Conservation (phyloP, 2,113 vertebrate species). For the Phalacrocorax brasilianus region DNA sequence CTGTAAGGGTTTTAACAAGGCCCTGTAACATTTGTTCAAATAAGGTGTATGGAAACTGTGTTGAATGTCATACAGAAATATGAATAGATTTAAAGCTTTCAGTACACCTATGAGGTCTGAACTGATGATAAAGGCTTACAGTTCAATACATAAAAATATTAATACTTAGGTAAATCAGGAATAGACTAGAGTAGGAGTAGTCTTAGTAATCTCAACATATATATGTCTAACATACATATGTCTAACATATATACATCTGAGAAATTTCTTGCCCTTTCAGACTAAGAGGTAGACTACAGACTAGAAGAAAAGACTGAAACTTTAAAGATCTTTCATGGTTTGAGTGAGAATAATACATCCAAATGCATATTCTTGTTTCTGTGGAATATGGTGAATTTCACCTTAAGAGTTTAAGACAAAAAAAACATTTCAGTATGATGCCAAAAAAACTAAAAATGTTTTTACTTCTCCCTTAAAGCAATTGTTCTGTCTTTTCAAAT, state of each 20-base stretch:
- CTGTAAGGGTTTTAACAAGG: background rate
- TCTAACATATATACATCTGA: background rate
- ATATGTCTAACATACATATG: background rate
- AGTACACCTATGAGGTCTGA: background rate
- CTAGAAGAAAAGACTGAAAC: background rate
- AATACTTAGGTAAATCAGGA: background rate
- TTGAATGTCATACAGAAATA: background rate
- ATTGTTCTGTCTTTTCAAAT: background rate
- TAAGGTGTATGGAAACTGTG: background rate
- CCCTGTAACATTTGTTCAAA: background rate
- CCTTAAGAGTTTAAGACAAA: background rate
- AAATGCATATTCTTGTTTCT: background rate
- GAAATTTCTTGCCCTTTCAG: background rate
- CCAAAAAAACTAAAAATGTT: background rate
- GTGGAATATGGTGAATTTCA: background rate
- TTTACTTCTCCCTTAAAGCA: background rate
- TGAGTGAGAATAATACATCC: background rate
- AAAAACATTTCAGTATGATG: background rate
- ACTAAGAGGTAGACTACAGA: background rate
- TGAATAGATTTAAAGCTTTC: background rate
- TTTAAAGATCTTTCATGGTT: background rate
- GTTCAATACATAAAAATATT: background rate
- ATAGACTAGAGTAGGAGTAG: background rate
- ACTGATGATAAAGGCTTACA: background rate
- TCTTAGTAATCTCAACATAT: background rate